phyloP scores from a whole-genome alignment of 2,888 invertebrate genomes.

The Machimus atricapillus region DNA sequence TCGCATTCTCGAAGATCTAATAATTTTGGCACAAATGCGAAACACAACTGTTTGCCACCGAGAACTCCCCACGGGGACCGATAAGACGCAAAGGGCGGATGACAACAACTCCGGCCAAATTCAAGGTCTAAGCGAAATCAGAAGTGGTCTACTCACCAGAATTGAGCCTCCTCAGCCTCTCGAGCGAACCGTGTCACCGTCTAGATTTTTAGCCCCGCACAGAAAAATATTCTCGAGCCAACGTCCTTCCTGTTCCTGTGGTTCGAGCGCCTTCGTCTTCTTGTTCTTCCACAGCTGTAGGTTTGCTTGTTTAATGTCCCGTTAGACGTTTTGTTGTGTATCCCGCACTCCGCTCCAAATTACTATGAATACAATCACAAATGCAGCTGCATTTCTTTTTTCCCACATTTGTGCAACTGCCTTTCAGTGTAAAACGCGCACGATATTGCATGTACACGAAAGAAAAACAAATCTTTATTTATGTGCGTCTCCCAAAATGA shows the following conservation, averaged over 20 bases:
- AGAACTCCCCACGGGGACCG: not conserved
- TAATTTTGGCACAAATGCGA: not conserved
- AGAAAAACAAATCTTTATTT: conserved; percentile 14
- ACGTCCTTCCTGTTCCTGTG: not conserved
- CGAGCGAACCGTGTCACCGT: not conserved
- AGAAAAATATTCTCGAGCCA: not conserved
- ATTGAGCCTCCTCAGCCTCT: not conserved
- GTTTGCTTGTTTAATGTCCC: conserved; percentile 14
- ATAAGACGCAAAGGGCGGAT: conserved; percentile 22
- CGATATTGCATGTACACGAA: not conserved
- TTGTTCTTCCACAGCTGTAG: conserved; percentile 6
- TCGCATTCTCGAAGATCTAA: not conserved
- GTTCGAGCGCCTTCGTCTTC: not conserved
- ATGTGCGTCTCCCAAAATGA: not conserved
- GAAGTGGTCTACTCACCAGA: not conserved
- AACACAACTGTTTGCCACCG: not conserved
- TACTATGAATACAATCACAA: not conserved
- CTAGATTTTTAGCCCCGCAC: not conserved
- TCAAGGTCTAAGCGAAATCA: not conserved
- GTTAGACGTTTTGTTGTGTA: conserved; percentile 8
- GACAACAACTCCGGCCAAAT: not conserved
- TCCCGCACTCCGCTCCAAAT: not conserved
- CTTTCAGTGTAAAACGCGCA: not conserved
- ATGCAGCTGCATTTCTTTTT: not conserved
- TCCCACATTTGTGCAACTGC: not conserved